A percentile compares a stretch with the other conserved stretches of the same genome.
These are phyloP conservation scores for Antennarius striatus DNA, from an alignment of 2,113 vertebrate genomes.

Conservation along the genomic window DNA sequence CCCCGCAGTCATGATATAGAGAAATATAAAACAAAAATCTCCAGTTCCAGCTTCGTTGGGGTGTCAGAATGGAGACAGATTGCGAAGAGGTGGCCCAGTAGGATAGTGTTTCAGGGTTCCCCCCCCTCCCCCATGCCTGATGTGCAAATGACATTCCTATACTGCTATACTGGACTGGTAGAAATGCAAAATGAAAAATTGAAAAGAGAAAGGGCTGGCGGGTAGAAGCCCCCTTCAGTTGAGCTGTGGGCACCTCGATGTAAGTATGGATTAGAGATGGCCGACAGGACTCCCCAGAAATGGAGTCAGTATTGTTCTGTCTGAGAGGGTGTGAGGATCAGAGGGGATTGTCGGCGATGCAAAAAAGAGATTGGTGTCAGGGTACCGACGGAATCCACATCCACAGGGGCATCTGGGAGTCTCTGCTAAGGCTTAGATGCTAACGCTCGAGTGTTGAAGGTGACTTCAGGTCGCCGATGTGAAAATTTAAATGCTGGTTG, in stretches of 20 bases:
- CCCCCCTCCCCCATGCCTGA: constrained; percentile 15
- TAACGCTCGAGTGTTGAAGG: no score
- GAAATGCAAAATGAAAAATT: constrained; percentile 55
- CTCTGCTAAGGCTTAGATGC: no score
- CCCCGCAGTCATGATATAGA: constrained; percentile 26
- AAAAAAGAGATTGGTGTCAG: constrained; percentile 45
- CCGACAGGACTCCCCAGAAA: constrained; percentile 64
- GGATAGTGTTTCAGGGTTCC: constrained; percentile 59
- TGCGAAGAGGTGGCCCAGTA: constrained; percentile 11
- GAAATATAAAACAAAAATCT: constrained; percentile 41
- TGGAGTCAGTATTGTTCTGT: constrained; percentile 53
- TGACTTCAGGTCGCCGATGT: no score
- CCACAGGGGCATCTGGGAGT: no score
- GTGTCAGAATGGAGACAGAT: constrained; percentile 27
- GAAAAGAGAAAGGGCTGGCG: constrained; percentile 43
- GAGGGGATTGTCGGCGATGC: constrained; percentile 17
- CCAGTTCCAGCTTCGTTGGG: constrained; percentile 11
- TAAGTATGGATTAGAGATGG: constrained; percentile 28
- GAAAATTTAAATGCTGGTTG: no score
- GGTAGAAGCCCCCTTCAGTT: constrained; percentile 32
- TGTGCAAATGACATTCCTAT: constrained; percentile 58
- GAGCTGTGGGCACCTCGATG: constrained; percentile 30
- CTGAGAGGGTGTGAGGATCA: constrained; percentile 37
- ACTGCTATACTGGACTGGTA: constrained; percentile 58
- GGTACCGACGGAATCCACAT: no score